A percentile compares a stretch with the other conserved stretches of the same genome.
Conservation (phyloP, 2,113 vertebrate genomes). For the Pedetes capensis region DNA sequence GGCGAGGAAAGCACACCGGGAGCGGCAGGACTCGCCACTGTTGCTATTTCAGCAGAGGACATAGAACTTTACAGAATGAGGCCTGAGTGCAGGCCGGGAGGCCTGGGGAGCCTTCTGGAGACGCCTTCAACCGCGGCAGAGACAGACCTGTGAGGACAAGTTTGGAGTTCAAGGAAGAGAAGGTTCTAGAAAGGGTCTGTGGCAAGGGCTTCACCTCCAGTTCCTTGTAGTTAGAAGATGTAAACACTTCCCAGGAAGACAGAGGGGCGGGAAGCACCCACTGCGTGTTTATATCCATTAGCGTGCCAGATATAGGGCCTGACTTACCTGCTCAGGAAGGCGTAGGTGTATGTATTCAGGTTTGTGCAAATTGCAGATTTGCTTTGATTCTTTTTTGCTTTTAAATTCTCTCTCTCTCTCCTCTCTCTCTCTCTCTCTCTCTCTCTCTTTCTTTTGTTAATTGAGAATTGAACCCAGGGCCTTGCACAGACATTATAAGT, state of each 20-base stretch:
- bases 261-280: no score
- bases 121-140: neutral
- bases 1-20: neutral
- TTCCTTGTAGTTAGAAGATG: neutral
- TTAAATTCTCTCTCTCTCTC: no score
- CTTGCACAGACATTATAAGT: no score
- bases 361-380: neutral
- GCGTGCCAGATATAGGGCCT: no score
- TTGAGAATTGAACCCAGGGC: no score
- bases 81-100: neutral
- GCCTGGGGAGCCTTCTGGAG: neutral
- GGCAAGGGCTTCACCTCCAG: neutral
- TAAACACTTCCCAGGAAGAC: neutral
- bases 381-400: neutral
- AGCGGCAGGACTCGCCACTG: rapidly evolving
- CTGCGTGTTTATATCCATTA: rapidly evolving
- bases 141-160: neutral
- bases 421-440: no score
- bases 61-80: neutral
- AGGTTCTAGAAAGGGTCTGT: neutral
- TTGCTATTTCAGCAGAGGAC: neutral
- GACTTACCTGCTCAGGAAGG: neutral
- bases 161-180: neutral
- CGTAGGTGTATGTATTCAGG: neutral
- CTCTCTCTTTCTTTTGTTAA: no score